phyloP scores from a whole-genome alignment of 2,113 vertebrate genomes.

The Ameiurus melas region DNA sequence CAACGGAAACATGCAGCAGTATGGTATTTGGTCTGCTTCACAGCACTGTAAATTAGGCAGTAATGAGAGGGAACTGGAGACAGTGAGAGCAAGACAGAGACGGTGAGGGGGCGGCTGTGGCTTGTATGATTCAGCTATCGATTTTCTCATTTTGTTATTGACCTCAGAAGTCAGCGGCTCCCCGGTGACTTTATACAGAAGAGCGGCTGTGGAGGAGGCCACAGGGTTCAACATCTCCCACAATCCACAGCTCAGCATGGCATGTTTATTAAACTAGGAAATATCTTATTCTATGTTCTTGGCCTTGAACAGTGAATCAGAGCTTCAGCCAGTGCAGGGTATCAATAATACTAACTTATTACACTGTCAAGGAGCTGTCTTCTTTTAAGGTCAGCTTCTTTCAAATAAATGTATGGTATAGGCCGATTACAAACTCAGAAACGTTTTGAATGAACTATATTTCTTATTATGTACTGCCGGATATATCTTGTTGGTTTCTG shows the following conservation, averaged over 20 bases:
- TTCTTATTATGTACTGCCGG: neutral
- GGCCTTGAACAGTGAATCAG: neutral
- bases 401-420: neutral
- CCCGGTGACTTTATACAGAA: conserved; percentile 26
- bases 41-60: neutral
- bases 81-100: conserved; percentile 3
- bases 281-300: neutral
- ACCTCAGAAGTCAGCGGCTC: conserved; percentile 31
- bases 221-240: conserved; percentile 18
- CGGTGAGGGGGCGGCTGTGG: neutral
- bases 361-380: no score
- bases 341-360: neutral
- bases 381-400: neutral
- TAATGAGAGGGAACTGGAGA: conserved; percentile 20
- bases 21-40: neutral
- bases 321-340: neutral
- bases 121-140: conserved; percentile 49
- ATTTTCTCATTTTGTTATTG: conserved; percentile 51
- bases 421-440: neutral
- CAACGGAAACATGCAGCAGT: neutral
- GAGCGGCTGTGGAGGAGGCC: conserved; percentile 14
- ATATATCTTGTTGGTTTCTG: neutral
- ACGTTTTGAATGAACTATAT: neutral
- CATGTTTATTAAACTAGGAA: conserved; percentile 9
- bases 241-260: neutral